phyloP scores from a whole-genome alignment of 2,888 invertebrate species.

The Lamproptera curius region DNA sequence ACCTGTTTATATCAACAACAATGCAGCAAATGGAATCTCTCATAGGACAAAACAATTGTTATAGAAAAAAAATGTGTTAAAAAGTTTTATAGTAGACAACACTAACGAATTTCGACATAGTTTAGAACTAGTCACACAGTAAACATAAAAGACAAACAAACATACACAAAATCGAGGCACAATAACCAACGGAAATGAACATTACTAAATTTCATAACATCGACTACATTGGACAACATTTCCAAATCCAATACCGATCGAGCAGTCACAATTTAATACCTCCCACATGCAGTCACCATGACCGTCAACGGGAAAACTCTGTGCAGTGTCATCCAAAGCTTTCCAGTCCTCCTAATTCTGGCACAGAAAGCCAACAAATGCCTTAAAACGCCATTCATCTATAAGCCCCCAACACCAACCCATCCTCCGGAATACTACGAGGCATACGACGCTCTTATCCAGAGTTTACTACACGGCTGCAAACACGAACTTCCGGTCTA shows the following conservation, averaged over 20 bases:
- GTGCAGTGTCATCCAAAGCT: slow-evolving; percentile 58
- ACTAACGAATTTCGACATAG: background rate
- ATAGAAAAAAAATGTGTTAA: no score
- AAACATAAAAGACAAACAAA: background rate
- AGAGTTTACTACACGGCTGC: slow-evolving; percentile 41
- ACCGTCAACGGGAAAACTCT: slow-evolving; percentile 53
- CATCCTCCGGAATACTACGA: slow-evolving; percentile 65
- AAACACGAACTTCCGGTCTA: slow-evolving; percentile 23
- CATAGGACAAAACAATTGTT: no score
- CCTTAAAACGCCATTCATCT: slow-evolving; percentile 55
- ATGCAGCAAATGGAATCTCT: no score
- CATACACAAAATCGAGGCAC: background rate
- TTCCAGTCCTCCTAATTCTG: slow-evolving; percentile 60
- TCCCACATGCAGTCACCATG: no score
- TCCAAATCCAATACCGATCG: background rate
- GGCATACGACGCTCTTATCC: slow-evolving; percentile 57
- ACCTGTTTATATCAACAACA: no score
- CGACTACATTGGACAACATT: background rate
- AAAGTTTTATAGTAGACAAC: no score
- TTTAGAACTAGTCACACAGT: background rate
- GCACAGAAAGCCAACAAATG: slow-evolving; percentile 61
- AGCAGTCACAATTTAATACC: background rate
- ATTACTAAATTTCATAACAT: background rate
- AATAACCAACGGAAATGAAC: background rate
- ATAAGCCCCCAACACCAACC: slow-evolving; percentile 60